Percentiles rank a stretch among this genome's conserved stretches.
These are phyloP conservation scores for Sarotherodon lohbergeri DNA, from an alignment of 2,113 vertebrate genomes.

Conservation along the genomic window DNA sequence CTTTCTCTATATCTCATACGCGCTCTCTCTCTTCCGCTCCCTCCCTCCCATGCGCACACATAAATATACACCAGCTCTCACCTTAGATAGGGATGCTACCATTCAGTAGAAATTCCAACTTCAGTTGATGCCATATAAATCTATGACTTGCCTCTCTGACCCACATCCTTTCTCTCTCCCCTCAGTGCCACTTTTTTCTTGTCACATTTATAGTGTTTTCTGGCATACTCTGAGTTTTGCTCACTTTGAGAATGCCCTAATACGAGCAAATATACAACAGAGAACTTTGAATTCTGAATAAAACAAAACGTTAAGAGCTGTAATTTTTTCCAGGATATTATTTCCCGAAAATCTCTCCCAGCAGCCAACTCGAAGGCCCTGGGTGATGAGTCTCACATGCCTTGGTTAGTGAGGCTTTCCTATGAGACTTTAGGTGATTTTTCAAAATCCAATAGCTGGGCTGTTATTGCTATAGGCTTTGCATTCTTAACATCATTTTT, in stretches of 20 bases:
- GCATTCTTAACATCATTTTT: constrained; percentile 22
- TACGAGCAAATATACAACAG: neutral
- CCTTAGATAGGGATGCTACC: neutral
- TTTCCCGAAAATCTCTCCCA: constrained; percentile 27
- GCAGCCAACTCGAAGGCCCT: constrained; percentile 1
- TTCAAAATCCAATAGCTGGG: constrained; percentile 20
- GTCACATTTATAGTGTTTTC: neutral
- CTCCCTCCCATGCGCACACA: neutral
- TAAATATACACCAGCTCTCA: neutral
- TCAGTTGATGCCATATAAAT: neutral
- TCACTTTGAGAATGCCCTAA: neutral
- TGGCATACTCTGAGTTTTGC: neutral
- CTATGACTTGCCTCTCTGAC: constrained; percentile 2
- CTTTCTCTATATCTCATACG: neutral
- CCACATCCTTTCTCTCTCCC: neutral
- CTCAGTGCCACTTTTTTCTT: neutral
- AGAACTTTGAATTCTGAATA: constrained; percentile 25
- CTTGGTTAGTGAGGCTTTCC: neutral
- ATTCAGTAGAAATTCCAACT: neutral
- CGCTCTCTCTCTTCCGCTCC: neutral
- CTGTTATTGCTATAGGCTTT: constrained; percentile 16
- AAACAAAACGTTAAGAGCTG: constrained; percentile 38
- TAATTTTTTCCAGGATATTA: constrained; percentile 39
- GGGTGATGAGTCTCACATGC: constrained; percentile 33
- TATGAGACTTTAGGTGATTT: neutral